Evolutionary conservation across 2,113 vertebrate genomes (phyloP), one percentile per base, ranked within the genome.

Genomic region (Merops nubicus): DNA sequence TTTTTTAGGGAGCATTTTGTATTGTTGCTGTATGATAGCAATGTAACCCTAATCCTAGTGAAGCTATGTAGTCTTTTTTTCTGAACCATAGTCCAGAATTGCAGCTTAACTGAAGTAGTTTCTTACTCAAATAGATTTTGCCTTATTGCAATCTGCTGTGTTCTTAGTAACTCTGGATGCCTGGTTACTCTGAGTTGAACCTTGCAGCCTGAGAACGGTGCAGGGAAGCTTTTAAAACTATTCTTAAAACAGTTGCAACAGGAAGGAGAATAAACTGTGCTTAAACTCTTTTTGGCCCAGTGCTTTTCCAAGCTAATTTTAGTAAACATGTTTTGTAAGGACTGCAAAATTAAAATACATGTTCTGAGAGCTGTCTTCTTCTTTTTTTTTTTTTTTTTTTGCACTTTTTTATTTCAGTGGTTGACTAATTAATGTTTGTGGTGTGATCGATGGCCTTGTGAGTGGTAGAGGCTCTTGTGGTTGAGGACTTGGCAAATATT

Each of bases 361-460:
- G 13, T 76, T 91, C 25, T 50, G 43, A 89, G 40, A 65, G 6
- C 68, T 84, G 15, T 43, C 5, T 4, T 15, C 17, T 50, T 47
- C n/a, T 77, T 42, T 12, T 4, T 15, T 19, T 50, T 47, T 36
- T 77, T 4, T 15, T 19, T 50, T 47, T 36, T 77, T 42, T 12
- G 3, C 15, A 50, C 13, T 92, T 60, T 60, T 86, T 68, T 45
- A 70, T 77, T 94, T 42, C 59, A 77, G 70, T 76, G 78, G 78
- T 94, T 79, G 82, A 77, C 95, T 65, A 88, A 94, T 95, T 93
- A 90, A 50, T 60, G 38, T 90, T 91, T 96, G 85, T 91, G 82
- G 88, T 93, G 65, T 1, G 17, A 72, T 88, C 72, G 50, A 5
- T 67, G 79, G 59, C 54, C 22, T 85, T 93, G 10, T 9, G 42